phyloP scores from a whole-genome alignment of 1,140 invertebrate genomes.

The Drosophila mauritiana region DNA sequence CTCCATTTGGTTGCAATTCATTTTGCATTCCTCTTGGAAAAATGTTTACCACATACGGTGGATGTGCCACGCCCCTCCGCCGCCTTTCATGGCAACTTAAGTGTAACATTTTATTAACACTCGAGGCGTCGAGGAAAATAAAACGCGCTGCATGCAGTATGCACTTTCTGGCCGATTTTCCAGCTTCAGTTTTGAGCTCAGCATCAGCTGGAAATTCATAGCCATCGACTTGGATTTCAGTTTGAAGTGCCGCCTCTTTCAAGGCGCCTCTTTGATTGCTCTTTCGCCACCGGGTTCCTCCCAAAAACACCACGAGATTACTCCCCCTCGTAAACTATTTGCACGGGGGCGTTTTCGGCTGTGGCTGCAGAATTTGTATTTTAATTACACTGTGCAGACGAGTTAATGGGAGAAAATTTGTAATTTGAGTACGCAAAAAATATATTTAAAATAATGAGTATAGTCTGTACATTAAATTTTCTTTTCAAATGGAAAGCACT shows the following conservation, averaged over 20 bases:
- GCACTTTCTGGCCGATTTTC: constrained; percentile 30
- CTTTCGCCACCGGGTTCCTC: constrained; percentile 31
- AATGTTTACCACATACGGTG: constrained; percentile 49
- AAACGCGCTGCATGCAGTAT: constrained; percentile 40
- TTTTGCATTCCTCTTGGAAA: constrained; percentile 65
- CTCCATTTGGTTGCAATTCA: constrained; percentile 65
- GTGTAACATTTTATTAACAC: constrained; percentile 81
- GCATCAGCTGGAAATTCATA: constrained; percentile 18
- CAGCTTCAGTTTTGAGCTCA: constrained; percentile 17
- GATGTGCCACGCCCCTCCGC: constrained; percentile 1
- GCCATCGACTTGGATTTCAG: constrained; percentile 37
- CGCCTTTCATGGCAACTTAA: constrained; percentile 52
- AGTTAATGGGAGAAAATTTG: constrained; percentile 15
- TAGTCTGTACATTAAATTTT: no score
- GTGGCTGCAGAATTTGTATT: constrained; percentile 35
- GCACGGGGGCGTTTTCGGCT: constrained; percentile 32
- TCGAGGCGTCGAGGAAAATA: constrained; percentile 59
- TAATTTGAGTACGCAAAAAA: constrained; percentile 7
- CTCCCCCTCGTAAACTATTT: constrained; percentile 26
- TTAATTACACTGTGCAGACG: constrained; percentile 33
- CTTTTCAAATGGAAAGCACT: no score
- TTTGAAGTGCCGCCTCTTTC: constrained; percentile 46
- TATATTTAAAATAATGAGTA: not conserved
- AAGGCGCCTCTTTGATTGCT: constrained; percentile 56
- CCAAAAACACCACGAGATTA: not conserved